A percentile compares a stretch with the other conserved stretches of the same genome.
These are phyloP conservation scores for Microctenopoma lineatum DNA, from an alignment of 2,797 vertebrate genomes.

Conservation along the genomic window DNA sequence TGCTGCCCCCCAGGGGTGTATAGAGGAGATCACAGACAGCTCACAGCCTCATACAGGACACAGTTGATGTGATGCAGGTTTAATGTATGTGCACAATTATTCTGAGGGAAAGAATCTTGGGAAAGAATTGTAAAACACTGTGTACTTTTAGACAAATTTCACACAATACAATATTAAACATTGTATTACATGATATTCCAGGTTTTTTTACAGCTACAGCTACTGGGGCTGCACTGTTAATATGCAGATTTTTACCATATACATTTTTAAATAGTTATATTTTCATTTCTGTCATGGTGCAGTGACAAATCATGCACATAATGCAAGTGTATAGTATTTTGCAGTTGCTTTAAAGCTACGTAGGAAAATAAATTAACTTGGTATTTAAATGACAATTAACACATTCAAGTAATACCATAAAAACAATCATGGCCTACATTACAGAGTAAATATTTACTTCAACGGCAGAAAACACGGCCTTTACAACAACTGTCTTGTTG, in stretches of 20 bases:
- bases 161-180: not conserved
- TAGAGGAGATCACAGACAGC: slow-evolving; percentile 46
- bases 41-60: slow-evolving; percentile 1
- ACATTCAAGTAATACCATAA: slow-evolving; percentile 14
- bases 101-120: slow-evolving; percentile 14
- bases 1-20: slow-evolving; percentile 82
- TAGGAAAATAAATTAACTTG: slow-evolving; percentile 37
- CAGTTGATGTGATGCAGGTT: slow-evolving; percentile 15
- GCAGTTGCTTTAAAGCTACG: not conserved
- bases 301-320: not conserved
- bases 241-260: slow-evolving; percentile 3
- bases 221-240: not conserved
- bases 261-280: not conserved
- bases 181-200: too few relatives aligned
- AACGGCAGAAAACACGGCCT: slow-evolving; percentile 39
- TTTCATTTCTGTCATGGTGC: not conserved
- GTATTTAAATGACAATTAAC: slow-evolving; percentile 42
- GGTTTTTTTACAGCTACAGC: not conserved
- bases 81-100: not conserved
- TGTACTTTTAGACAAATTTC: not conserved
- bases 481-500: slow-evolving; percentile 39
- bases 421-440: slow-evolving; percentile 27
- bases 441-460: slow-evolving; percentile 27
- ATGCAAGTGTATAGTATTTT: not conserved
- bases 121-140: slow-evolving; percentile 8